Evolutionary conservation across 1,140 invertebrate genomes (phyloP).

Genomic region (Branchinecta lindahli): DNA sequence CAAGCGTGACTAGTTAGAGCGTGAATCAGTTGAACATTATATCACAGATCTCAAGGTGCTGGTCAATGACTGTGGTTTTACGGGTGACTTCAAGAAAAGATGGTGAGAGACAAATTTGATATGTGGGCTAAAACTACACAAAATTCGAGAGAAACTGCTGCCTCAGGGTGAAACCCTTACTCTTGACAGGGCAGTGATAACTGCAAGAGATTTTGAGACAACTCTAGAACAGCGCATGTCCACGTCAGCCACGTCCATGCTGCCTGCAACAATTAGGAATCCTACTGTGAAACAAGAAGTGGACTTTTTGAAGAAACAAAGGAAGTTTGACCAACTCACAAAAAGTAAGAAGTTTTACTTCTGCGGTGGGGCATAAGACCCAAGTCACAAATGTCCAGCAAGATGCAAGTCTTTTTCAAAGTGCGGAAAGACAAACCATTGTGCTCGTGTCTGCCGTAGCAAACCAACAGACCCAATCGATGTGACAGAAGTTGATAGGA

Average conservation of each 20-base stretch:
- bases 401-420: no score
- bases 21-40: slow-evolving; percentile 9
- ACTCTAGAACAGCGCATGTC: slow-evolving; percentile 1
- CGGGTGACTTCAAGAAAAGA: background rate
- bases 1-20: slow-evolving; percentile 8
- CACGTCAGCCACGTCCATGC: no score
- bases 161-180: slow-evolving; percentile 7
- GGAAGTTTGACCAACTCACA: no score
- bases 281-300: no score
- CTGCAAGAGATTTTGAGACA: slow-evolving; percentile 5
- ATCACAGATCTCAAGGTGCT: slow-evolving; percentile 5
- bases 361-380: no score
- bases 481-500: slow-evolving; percentile 5
- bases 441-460: slow-evolving; percentile 3
- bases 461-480: slow-evolving; percentile 1
- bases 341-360: no score
- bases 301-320: no score
- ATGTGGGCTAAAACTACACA: slow-evolving; percentile 8
- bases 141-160: slow-evolving; percentile 8
- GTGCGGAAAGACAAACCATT: no score
- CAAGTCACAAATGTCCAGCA: no score
- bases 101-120: slow-evolving; percentile 8
- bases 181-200: slow-evolving; percentile 8
- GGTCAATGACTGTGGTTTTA: background rate
- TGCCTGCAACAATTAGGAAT: no score